Percentiles rank a stretch among this genome's conserved stretches.
Evolutionary conservation across 2,888 invertebrate species (phyloP).

Genomic region (Tipula confusa): DNA sequence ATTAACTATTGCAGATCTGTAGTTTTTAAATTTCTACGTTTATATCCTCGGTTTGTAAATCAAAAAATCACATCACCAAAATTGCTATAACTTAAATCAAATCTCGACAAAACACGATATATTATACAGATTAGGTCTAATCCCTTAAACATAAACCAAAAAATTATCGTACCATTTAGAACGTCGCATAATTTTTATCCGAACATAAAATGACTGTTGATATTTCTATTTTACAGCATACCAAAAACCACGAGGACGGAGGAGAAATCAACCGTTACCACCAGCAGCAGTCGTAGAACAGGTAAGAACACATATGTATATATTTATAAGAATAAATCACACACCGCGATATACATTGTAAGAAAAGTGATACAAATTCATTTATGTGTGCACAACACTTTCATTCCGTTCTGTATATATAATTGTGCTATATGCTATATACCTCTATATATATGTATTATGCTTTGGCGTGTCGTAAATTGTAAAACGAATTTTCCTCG

Average conservation of each 20-base stretch:
- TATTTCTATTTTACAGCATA: constrained; percentile 1
- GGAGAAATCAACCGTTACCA: constrained; percentile 20
- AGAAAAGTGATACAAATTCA: not conserved
- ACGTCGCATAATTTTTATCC: not conserved
- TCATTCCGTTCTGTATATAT: not conserved
- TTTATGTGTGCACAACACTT: not conserved
- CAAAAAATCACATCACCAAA: too few relatives aligned
- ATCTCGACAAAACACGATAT: not conserved
- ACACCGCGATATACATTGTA: not conserved
- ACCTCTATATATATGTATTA: not conserved
- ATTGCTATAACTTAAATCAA: too few relatives aligned
- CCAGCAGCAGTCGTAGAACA: not conserved
- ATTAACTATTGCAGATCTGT: too few relatives aligned
- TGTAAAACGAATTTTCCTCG: not conserved
- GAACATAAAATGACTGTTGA: not conserved
- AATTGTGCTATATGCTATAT: not conserved
- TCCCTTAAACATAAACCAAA: not conserved
- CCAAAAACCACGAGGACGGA: constrained; percentile 29
- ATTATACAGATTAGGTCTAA: not conserved
- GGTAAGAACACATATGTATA: not conserved
- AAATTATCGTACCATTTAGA: not conserved
- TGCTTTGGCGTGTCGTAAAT: not conserved
- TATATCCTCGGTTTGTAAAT: too few relatives aligned
- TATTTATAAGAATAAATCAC: not conserved
- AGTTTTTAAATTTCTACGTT: too few relatives aligned